These are phyloP conservation scores for Agrotis ipsilon DNA, from an alignment of 2,888 invertebrate genomes.

Conservation along the genomic window DNA sequence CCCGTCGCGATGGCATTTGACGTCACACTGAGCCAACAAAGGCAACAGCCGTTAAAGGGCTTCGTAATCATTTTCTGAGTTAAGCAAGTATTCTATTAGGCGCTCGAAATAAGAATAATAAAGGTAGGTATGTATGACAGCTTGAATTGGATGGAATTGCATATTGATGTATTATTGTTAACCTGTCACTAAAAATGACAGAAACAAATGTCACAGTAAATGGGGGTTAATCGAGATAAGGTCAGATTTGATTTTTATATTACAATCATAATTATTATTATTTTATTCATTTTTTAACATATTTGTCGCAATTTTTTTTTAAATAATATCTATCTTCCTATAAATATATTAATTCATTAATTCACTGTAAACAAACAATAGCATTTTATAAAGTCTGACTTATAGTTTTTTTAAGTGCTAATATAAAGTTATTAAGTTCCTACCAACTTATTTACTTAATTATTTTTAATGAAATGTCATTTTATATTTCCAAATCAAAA, in stretches of 20 bases:
- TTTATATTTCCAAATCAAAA: neutral
- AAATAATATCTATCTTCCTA: too few species aligned
- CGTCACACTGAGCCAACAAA: slow-evolving; percentile 32
- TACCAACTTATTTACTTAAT: neutral
- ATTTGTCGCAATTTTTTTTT: too few species aligned
- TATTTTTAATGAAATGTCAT: too few species aligned
- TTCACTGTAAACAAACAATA: neutral
- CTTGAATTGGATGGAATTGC: neutral
- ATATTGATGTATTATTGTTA: too few species aligned
- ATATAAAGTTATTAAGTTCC: too few species aligned
- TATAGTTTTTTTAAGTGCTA: too few species aligned
- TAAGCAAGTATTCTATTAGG: neutral
- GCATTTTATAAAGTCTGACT: neutral
- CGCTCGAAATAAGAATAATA: slow-evolving; percentile 1
- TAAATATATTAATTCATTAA: too few species aligned
- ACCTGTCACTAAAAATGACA: too few species aligned
- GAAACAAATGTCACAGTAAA: too few species aligned
- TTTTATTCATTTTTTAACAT: too few species aligned
- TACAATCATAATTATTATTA: too few species aligned
- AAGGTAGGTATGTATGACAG: neutral
- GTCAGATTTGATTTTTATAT: too few species aligned
- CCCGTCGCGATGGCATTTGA: slow-evolving; percentile 35
- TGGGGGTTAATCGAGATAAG: neutral
- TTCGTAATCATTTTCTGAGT: slow-evolving; percentile 26
- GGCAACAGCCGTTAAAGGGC: slow-evolving; percentile 21